Evolutionary conservation across 2,797 vertebrate species (phyloP).

Genomic region (Microcaecilia unicolor): DNA sequence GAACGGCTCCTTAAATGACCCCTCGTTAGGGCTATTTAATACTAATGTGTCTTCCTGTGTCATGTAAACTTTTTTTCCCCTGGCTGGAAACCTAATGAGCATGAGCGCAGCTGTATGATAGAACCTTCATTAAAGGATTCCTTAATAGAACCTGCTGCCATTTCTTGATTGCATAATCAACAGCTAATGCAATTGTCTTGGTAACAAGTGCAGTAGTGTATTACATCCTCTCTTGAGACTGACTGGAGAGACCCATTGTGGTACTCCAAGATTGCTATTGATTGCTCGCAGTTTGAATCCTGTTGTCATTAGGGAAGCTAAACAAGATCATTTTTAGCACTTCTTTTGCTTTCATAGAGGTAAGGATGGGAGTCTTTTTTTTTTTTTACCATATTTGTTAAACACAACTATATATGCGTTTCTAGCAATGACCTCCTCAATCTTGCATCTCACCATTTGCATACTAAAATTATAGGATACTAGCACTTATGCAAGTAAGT

Average conservation of each 20-base stretch:
- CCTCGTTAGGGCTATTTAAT: slow-evolving; percentile 40
- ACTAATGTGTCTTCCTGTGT: slow-evolving; percentile 30
- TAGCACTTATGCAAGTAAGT: too few species aligned
- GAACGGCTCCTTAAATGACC: slow-evolving; percentile 34
- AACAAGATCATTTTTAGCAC: slow-evolving; percentile 41
- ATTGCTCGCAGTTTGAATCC: slow-evolving; percentile 57
- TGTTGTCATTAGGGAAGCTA: slow-evolving; percentile 43
- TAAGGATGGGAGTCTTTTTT: too few species aligned
- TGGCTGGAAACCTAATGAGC: slow-evolving; percentile 19
- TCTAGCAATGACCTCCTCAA: too few species aligned
- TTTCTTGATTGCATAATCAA: slow-evolving; percentile 58
- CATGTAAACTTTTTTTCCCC: slow-evolving; percentile 24
- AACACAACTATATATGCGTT: too few species aligned
- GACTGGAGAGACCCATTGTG: slow-evolving; percentile 43
- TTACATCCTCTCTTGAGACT: slow-evolving; percentile 46
- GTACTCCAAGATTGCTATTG: slow-evolving; percentile 38
- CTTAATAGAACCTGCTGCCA: slow-evolving; percentile 48
- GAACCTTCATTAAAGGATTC: slow-evolving; percentile 43
- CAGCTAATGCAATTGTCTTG: slow-evolving; percentile 65
- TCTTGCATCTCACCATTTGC: too few species aligned
- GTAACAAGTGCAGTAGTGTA: slow-evolving; percentile 47
- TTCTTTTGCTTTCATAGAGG: slow-evolving; percentile 30
- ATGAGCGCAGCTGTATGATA: slow-evolving; percentile 21
- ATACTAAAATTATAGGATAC: too few species aligned
- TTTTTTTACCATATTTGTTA: too few species aligned